Evolutionary conservation across 1,140 invertebrate genomes (phyloP).

Genomic region (Phenacoccus solenopsis): DNA sequence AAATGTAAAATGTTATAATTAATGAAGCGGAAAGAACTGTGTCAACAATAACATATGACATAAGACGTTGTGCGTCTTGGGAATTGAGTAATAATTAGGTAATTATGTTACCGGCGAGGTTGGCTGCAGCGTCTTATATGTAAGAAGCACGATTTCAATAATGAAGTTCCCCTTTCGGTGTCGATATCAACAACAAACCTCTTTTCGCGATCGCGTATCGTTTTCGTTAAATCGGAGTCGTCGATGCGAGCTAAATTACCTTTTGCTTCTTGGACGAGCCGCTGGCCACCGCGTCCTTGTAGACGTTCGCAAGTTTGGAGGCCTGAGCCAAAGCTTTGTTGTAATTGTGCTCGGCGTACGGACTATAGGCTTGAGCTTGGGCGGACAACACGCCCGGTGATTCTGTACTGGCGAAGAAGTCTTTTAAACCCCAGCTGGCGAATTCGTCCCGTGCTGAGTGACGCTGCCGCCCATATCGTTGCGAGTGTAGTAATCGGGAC

Average conservation of each 20-base stretch:
- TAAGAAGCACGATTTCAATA: slow-evolving; percentile 3
- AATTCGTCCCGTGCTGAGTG: slow-evolving; percentile 25
- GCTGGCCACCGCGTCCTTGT: neutral
- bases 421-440: slow-evolving; percentile 27
- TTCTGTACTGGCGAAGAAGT: slow-evolving; percentile 12
- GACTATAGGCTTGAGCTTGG: slow-evolving; percentile 7
- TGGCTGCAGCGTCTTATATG: neutral
- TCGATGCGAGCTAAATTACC: neutral
- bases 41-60: slow-evolving; percentile 13
- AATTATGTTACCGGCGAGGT: neutral
- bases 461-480: slow-evolving; percentile 21
- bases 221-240: neutral
- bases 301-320: slow-evolving; percentile 9
- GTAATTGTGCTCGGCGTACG: slow-evolving; percentile 8
- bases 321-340: slow-evolving; percentile 19
- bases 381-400: slow-evolving; percentile 18
- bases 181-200: neutral
- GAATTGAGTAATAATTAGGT: slow-evolving; percentile 17
- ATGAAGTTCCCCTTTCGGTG: neutral
- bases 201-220: too few species aligned
- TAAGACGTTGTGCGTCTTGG: neutral
- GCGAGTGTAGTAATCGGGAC: slow-evolving; percentile 21
- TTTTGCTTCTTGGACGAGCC: neutral
- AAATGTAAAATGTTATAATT: neutral
- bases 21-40: neutral